Evolutionary conservation across 30 jellyfish, hydroid and myxozoan genomes (phyloP).

Genomic region (Phacellophora camtschatica): DNA sequence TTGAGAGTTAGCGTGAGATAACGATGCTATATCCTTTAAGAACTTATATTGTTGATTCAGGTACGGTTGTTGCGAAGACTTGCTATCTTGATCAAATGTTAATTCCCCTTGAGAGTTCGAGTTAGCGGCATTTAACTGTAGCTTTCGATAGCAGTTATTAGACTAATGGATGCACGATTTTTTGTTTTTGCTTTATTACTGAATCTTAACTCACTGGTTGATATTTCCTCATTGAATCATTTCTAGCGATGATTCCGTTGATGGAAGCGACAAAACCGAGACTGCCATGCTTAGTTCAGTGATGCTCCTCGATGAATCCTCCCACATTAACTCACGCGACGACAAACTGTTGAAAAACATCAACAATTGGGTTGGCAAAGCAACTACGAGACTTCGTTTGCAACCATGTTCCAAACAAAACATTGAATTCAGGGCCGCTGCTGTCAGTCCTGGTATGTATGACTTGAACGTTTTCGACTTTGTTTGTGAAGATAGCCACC

Average conservation of each 20-base stretch:
- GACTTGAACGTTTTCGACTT: conserved; percentile 34
- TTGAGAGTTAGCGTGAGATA: too few species aligned
- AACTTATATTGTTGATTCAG: too few species aligned
- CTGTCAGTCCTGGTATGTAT: conserved; percentile 33
- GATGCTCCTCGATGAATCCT: background rate
- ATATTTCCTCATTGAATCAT: background rate
- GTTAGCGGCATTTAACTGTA: too few species aligned
- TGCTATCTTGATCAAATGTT: too few species aligned
- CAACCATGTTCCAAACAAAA: conserved; percentile 17
- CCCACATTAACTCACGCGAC: background rate
- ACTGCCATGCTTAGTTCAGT: conserved; percentile 19
- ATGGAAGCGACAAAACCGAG: background rate
- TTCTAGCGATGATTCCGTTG: background rate
- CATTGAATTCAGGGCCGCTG: conserved; percentile 21
- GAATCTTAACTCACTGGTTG: background rate
- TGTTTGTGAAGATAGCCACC: background rate
- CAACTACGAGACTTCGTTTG: conserved; percentile 14
- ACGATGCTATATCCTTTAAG: too few species aligned
- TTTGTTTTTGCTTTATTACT: background rate
- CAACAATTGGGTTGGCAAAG: conserved; percentile 40
- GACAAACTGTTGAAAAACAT: background rate
- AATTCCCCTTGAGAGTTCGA: too few species aligned
- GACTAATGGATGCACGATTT: too few species aligned
- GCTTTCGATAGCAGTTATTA: too few species aligned
- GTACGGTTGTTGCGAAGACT: too few species aligned